phyloP scores from a whole-genome alignment of 2,888 invertebrate species.

The Trissoscelio sp. region DNA sequence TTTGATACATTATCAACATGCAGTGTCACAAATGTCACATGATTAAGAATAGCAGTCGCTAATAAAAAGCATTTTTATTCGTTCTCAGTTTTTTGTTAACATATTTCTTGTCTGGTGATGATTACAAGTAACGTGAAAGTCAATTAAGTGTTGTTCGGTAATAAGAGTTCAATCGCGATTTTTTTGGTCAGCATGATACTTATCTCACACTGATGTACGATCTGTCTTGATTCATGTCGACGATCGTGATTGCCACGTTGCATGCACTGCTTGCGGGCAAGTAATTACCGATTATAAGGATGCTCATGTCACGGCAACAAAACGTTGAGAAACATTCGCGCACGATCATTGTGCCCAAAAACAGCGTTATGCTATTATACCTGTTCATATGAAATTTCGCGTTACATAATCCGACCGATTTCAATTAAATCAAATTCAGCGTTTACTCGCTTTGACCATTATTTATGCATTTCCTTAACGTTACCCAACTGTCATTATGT shows the following conservation, averaged over 20 bases:
- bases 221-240: slow-evolving; percentile 71
- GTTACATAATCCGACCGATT: slow-evolving; percentile 8
- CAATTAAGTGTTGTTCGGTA: slow-evolving; percentile 61
- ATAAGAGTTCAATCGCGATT: slow-evolving; percentile 69
- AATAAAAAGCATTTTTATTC: slow-evolving; percentile 7
- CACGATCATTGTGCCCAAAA: slow-evolving; percentile 23
- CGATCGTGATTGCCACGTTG: slow-evolving; percentile 80
- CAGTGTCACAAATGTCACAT: neutral
- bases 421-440: slow-evolving; percentile 7
- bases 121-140: slow-evolving; percentile 44
- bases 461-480: neutral
- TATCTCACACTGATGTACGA: slow-evolving; percentile 67
- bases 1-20: slow-evolving; percentile 1
- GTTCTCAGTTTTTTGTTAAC: slow-evolving; percentile 16
- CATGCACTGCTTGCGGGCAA: slow-evolving; percentile 76
- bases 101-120: slow-evolving; percentile 27
- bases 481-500: slow-evolving; percentile 7
- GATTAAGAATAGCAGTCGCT: slow-evolving; percentile 7
- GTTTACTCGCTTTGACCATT: neutral
- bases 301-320: slow-evolving; percentile 57
- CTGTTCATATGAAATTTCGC: slow-evolving; percentile 20
- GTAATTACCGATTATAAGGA: slow-evolving; percentile 66
- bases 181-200: slow-evolving; percentile 70
- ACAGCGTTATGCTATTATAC: slow-evolving; percentile 20
- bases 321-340: slow-evolving; percentile 44